These are phyloP conservation scores for Lagodon rhomboides DNA, from an alignment of 2,797 vertebrate species.

Conservation along the genomic window DNA sequence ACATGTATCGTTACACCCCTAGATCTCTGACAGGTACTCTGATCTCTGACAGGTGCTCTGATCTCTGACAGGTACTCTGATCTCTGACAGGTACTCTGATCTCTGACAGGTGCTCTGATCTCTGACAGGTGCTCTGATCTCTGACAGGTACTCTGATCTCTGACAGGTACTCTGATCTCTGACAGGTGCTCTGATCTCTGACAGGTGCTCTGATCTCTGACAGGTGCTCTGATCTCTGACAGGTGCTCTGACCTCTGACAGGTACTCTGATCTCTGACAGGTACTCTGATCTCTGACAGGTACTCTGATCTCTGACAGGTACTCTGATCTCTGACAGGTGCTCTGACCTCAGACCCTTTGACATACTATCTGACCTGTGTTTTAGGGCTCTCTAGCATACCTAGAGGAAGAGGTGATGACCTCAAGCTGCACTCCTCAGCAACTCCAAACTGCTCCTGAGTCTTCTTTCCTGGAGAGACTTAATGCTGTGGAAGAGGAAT, in stretches of 20 bases:
- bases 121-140: conserved; percentile 37
- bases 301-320: too few relatives aligned
- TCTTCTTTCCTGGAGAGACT: conserved; percentile 93
- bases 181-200: too few relatives aligned
- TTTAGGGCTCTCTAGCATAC: conserved; percentile 72
- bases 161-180: too few relatives aligned
- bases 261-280: neutral
- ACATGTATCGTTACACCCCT: too few relatives aligned
- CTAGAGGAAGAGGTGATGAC: conserved; percentile 85
- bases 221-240: neutral
- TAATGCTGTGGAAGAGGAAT: conserved; percentile 93
- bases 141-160: too few relatives aligned
- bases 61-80: conserved; percentile 16
- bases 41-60: conserved; percentile 4
- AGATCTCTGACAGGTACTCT: neutral
- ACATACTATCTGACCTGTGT: conserved; percentile 10
- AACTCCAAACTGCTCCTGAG: conserved; percentile 74
- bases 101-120: too few relatives aligned
- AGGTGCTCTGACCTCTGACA: conserved; percentile 18
- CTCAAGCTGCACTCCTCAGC: conserved; percentile 75
- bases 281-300: too few relatives aligned
- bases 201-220: conserved; percentile 1
- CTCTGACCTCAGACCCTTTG: too few relatives aligned
- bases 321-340: too few relatives aligned
- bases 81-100: neutral